Evolutionary conservation across 1,140 invertebrate genomes (phyloP), one percentile per base, ranked within the genome.

Genomic region (Drosophila nasuta): DNA sequence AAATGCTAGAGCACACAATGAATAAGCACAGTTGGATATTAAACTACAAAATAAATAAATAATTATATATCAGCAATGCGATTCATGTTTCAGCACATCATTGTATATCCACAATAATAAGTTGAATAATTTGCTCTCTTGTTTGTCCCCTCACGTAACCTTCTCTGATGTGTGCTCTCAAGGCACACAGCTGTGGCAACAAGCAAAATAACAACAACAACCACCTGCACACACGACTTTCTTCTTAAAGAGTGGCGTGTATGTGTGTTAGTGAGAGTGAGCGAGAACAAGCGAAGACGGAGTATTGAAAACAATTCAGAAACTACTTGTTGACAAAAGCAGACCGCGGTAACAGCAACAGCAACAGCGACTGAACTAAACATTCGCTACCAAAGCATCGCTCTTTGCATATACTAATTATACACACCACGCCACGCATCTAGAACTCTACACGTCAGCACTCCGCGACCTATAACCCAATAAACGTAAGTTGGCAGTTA

Each of bases 261-360:
- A 20, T 38, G 35, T 38, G 35, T 10, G 35, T 3, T 10, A 38
- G 20, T 25, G 20, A 25, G 20, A 25, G 20, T 25, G 20, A 7
- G 33, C 46, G 64, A 74, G 65, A 48, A 30, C 17, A 49, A 58
- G 17, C 58, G 30, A 52, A 33, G 41, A 63, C 58, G 41, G 60
- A 75, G 41, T 62, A 15, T 38, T 56, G 56, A 68, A 60, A 56
- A 52, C 33, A 64, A 58, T 54, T 28, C 46, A 69, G 54, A 75
- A 70, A 69, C 71, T 60, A 78, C 76, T 78, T 78, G 76, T 78
- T 78, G 76, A 75, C 73, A 75, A 75, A 25, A 28, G 41, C 64
- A 45, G 25, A 6, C 30, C 10, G 8, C 35, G 8, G 35, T 3
- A 10, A 3, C 35, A 17, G 20, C 20, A 25, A 25, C 20, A 25